These are phyloP conservation scores for Pungitius pungitius DNA, from an alignment of 2,113 vertebrate species.

Conservation along the genomic window DNA sequence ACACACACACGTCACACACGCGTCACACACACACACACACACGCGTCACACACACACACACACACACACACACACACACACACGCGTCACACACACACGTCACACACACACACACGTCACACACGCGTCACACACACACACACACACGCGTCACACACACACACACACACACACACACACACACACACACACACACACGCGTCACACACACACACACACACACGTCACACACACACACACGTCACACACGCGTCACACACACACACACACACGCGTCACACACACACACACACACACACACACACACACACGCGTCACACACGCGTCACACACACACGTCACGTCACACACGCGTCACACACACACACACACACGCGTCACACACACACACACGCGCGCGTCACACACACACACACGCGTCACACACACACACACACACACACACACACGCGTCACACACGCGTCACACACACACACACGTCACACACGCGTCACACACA, in stretches of 20 bases:
- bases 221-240: not conserved
- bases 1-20: too few species aligned
- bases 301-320: not conserved
- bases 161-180: not conserved
- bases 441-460: too few species aligned
- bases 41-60: not conserved
- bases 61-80: not conserved
- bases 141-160: not conserved
- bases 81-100: too few species aligned
- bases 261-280: not conserved
- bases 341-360: not conserved
- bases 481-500: too few species aligned
- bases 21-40: not conserved
- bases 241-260: not conserved
- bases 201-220: too few species aligned
- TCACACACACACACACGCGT: not conserved
- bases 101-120: not conserved
- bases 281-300: not conserved
- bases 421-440: not conserved
- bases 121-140: not conserved
- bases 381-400: not conserved
- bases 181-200: not conserved
- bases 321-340: not conserved
- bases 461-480: not conserved
- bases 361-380: not conserved